Evolutionary conservation across 2,797 vertebrate species (phyloP), one percentile per base, ranked within the genome.

Genomic region (Anomalospiza imberbis): DNA sequence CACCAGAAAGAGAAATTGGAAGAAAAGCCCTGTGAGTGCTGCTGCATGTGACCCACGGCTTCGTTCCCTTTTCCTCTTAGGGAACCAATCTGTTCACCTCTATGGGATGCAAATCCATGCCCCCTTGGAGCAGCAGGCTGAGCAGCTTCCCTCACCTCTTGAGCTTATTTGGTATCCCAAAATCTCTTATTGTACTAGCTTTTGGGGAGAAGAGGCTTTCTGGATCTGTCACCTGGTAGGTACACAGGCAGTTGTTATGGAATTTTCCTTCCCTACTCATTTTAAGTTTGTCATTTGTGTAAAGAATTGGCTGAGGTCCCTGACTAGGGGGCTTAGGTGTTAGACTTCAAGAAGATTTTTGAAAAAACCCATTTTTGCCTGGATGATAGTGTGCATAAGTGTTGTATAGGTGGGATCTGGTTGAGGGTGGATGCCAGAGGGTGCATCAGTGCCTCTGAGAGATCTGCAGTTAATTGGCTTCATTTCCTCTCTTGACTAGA

Each of bases 21-120:
- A n/a, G 88, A 79, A 31, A 77, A 91, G 66, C 54, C 40, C 4
- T 1, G 9, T 54, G 77, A 47, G 66, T 63, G 40, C 68, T 67
- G 26, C 44, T 85, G 45, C 53, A 22, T 79, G 88, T 68, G 73
- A 44, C 58, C 53, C 85, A 47, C 61, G 6, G 1, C 26, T 32
- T 48, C 38, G 47, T 8, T 84, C 70, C 63, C 70, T 48, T 66
- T 75, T 84, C 53, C 21, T 93, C 75, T 93, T 61, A 88, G 92
- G 97, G 94, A 94, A 34, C 50, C 47, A n/a, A 9, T 78, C 77
- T 74, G 1, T 12, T 88, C 45, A 1, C 17, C 68, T 60, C 81
- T 80, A 62, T 9, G 1, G 42, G 77, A 34, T 36, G 61, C 50
- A 42, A 28, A n/a, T 29, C 17, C 2, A 6, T 55, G 47, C n/a